Base-by-base conservation (phyloP, 2,113 vertebrate genomes). In the Otus sunia region DNA sequence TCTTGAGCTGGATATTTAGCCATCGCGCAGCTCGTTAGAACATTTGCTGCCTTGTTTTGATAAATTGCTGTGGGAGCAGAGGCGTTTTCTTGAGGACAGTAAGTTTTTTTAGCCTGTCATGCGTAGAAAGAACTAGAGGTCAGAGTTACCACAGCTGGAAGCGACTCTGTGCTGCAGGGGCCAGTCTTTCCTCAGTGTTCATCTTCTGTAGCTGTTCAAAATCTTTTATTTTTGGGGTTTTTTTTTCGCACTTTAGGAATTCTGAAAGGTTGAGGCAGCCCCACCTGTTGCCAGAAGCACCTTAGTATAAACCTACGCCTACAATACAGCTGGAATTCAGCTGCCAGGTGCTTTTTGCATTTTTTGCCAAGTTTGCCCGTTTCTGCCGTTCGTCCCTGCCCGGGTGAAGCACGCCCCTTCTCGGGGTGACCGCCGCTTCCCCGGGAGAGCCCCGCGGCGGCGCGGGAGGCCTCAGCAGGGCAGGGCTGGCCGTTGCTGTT, bases 401-500 rank as follows among this genome's bases (percentile, higher is more conserved):
- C 10, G 0, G 6, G 63, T 4, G 6, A 32, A 25, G 53, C 53
- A 10, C 26, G 2, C 26, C 45, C 36, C 53, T 19, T 4, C 32
- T 5, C 3, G 2, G 15, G 49, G 22, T 12, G 18, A 14, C 37
- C 37, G 3, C 22, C 1, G 10, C 30, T 25, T 45, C 10, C 13
- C 43, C 26, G 12, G 29, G 25, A 15, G 9, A 52, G 36, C 39
- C 43, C 43, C 43, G 17, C 17, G 43, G 39, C 8, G 43, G 43
- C 43, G 16, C 17, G 43, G 17, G 43, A 58, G 18, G 30, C 52
- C 8, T 9, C 12, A 12, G 1, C 15, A 2, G 3, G 41, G 14
- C 43, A 9, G 18, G 52, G 43, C 15, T n/a, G 43, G 43, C 43
- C 17, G 43, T 49, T 69, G 45, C 71, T n/a, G 17, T 15, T 55